Base-by-base conservation (phyloP, 2,888 invertebrate genomes). In the Volucella inflata region DNA sequence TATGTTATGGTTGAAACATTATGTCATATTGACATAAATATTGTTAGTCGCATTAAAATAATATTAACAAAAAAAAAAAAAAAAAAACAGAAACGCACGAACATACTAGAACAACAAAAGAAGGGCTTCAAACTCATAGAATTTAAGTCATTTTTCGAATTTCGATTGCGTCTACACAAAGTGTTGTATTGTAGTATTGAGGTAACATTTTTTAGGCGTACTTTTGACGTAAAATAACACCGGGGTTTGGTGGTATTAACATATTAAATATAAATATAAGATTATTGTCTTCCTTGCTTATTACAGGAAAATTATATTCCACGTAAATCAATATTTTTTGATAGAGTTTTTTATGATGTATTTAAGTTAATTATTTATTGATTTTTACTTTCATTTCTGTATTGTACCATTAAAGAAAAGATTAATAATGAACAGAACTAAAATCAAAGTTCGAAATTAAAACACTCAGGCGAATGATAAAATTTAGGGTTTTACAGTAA, bases 271-370 rank as follows among this genome's bases (percentile, higher is more conserved):
- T 55, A 42, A 76, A 72, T 64, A 77, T 85, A 85, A 85, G 85
- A 85, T 85, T 85, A 81, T 85, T 85, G 85, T 85, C 85, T 85
- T 85, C 85, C 85, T 80, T 85, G 85, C 85, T 85, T 85, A 85
- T 77, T 85, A 85, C 85, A 85, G 85, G 85, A 85, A 80, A 81
- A 42, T 72, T 81, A 85, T 85, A 85, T 85, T 85, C 81, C 85
- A 81, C 72, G 77, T 77, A 77, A 84, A 75, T 30, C 30, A 80
- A 72, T 81, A 85, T 85, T 67, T 85, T 81, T 85, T 85, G 55
- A 81, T 77, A 76, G 70, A 85, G 55, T 85, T 81, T 74, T 60
- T 81, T 77, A 72, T 44, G 48, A 51, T 21, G 9, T 70, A 53
- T 65, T 30, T 68, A 14, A 44, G 4, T 51, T 76, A 30, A 16